Evolutionary conservation across 2,888 invertebrate genomes (phyloP), one percentile per base, ranked within the genome.

Genomic region (Drosophila testacea): DNA sequence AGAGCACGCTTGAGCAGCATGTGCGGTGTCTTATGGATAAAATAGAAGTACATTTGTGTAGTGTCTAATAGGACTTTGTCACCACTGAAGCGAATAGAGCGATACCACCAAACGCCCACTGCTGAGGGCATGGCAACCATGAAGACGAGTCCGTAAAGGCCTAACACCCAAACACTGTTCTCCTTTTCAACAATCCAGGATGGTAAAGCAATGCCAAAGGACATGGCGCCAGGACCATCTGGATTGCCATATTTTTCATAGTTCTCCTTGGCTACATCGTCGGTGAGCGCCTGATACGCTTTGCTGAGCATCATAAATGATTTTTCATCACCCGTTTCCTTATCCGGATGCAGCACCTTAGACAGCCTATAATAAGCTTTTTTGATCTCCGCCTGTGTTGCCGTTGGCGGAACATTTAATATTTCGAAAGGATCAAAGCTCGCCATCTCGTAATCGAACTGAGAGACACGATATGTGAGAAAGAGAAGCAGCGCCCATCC

Each of bases 141-240:
- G 92, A 99, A 99, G 1, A 99, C 97, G 55, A 99, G 94, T 4
- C 97, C 98, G 93, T 99, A 99, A 1, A 98, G 94, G 4, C 98
- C 98, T 52, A 99, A 94, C 6, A 98, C 99, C 98, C 98, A 99
- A 28, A 99, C 96, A 80, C 99, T 99, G 92, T 99, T 99, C 93
- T 99, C 98, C 92, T 99, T 98, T 91, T 99, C 99, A 9, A 99
- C 98, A 92, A 99, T 98, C 99, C 99, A 99, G 60, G 99, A 99
- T 6, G 99, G 99, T 59, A 99, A 93, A 6, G 99, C 99, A 91
- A 99, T 99, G 66, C 99, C 99, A 94, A 99, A 99, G 87, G 98
- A 98, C 95, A 98, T 99, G 28, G 98, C 99, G 74, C 98, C 99
- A 0, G 99, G 99, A 4, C 99, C 99, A 94, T 99, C 99, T 1